Evolutionary conservation across 2,797 vertebrate species (phyloP), one percentile per base, ranked within the genome.

Genomic region (Enteromius afrohamiltoni): DNA sequence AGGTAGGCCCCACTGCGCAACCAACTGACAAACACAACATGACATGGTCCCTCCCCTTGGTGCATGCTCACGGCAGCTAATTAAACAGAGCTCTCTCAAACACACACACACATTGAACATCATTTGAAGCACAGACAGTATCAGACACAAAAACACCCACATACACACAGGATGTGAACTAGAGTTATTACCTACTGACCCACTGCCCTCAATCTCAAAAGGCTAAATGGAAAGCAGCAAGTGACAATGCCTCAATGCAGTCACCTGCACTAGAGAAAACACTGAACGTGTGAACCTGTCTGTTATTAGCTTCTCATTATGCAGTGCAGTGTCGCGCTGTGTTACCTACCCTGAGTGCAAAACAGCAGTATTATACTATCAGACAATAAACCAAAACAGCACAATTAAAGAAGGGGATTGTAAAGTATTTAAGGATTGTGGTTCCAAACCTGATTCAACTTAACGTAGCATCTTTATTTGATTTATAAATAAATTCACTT

Each of bases 51-150:
- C 91, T 83, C 89, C 89, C 85, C 85, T 86, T 58, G 53, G 45
- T 64, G 55, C 49, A 85, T 85, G 88, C 87, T 85, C 90, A 88
- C 86, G 88, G 88, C 89, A 87, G 91, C 93, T 93, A 95, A 94
- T 95, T 94, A 94, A 94, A 93, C 91, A 89, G 87, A 93, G 93
- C 92, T 94, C 86, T 89, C 82, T 80, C 88, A 77, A 83, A 85
- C 23, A 85, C 34, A 79, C 83, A 82, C 87, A 86, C 85, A 90
- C 89, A 91, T 14, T 37, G 21, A 29, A 58, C 21, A 74, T 51
- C 19, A 49, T 65, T 64, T 45, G 86, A 91, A 29, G 67, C 51
- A 58, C 47, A 53, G 62, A 77, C 62, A 82, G 78, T 74, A 29
- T 85, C 85, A 86, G 31, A 83, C 85, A 87, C 70, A 75, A 69